Conservation (phyloP, 1,140 invertebrate species). For the Paraescarpia echinospica region DNA sequence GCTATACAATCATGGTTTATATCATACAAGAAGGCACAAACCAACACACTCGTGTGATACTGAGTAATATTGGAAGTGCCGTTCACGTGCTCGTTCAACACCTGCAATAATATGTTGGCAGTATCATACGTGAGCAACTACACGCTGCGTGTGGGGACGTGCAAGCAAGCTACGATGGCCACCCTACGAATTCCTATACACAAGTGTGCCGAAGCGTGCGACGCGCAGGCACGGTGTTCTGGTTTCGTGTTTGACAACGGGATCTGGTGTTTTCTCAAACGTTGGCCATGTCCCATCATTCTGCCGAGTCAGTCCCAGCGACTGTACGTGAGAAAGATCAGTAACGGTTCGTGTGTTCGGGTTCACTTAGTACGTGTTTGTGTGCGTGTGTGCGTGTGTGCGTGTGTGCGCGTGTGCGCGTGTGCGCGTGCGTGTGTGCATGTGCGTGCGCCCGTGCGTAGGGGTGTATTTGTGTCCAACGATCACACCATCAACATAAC, state of each 20-base stretch:
- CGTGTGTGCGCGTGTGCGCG: not conserved
- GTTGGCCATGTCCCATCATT: not conserved
- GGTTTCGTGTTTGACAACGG: not conserved
- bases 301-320: not conserved
- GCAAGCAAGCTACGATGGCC: not conserved
- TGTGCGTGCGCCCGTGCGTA: not conserved
- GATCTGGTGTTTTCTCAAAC: not conserved
- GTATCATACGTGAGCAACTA: not conserved
- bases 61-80: not conserved
- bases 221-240: not conserved
- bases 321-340: not conserved
- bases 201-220: not conserved
- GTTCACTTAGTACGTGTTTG: not conserved
- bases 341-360: not conserved
- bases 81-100: not conserved
- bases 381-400: not conserved
- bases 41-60: too few species aligned
- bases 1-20: too few species aligned
- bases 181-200: not conserved
- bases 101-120: not conserved
- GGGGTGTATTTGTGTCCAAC: not conserved
- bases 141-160: not conserved
- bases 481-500: too few species aligned
- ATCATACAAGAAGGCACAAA: too few species aligned
- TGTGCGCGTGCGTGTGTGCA: not conserved